A percentile compares a stretch with the other conserved stretches of the same genome.
phyloP scores from a whole-genome alignment of 2,888 invertebrate species.

The Salpingus planirostris region DNA sequence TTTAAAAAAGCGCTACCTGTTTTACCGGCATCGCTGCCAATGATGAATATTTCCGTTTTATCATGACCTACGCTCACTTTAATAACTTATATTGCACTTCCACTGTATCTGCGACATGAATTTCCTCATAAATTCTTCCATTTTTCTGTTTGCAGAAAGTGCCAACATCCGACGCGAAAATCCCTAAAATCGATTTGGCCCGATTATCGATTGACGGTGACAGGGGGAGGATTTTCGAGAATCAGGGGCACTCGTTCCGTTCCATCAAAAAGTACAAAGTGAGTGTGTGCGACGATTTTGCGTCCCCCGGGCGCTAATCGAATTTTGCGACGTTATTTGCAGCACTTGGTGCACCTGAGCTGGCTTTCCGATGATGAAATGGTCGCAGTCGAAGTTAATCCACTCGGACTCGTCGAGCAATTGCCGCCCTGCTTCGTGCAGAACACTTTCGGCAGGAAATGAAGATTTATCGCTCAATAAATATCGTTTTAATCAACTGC shows the following conservation, averaged over 20 bases:
- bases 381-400: constrained; percentile 67
- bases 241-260: constrained; percentile 3
- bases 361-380: constrained; percentile 62
- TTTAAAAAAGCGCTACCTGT: no score
- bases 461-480: no score
- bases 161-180: neutral
- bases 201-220: no score
- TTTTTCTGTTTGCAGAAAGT: neutral
- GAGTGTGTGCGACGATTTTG: constrained; percentile 17
- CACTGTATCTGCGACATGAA: neutral
- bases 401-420: constrained; percentile 57
- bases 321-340: constrained; percentile 27
- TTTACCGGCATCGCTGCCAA: no score
- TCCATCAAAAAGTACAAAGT: constrained; percentile 42
- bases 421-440: constrained; percentile 61
- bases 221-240: no score
- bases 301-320: no score
- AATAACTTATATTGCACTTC: neutral
- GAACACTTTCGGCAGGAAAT: constrained; percentile 54
- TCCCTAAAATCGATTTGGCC: neutral
- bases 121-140: neutral
- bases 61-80: neutral
- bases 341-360: constrained; percentile 73
- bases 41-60: no score
- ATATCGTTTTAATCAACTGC: no score